Percentiles rank a stretch among this genome's conserved stretches.
These are phyloP conservation scores for Bombyx mandarina DNA, from an alignment of 1,140 invertebrate genomes.

Conservation along the genomic window DNA sequence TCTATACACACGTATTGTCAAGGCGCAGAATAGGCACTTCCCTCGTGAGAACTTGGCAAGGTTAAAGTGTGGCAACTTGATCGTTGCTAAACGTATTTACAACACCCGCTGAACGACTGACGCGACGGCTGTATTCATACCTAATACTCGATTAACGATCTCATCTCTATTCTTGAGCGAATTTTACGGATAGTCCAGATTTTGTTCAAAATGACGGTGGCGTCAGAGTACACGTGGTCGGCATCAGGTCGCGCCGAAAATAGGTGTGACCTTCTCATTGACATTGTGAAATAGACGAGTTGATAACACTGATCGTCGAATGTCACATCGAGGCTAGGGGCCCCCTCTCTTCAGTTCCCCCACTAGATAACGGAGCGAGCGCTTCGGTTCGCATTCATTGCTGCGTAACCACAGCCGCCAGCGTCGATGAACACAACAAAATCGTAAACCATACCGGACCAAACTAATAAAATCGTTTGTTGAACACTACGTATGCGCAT, in stretches of 20 bases:
- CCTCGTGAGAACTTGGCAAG: conserved; percentile 68
- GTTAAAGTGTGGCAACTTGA: conserved; percentile 65
- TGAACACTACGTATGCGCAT: too few relatives aligned
- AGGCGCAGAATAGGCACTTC: conserved; percentile 67
- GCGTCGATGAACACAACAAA: conserved; percentile 9
- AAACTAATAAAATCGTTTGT: too few relatives aligned
- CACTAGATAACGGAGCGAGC: conserved; percentile 28
- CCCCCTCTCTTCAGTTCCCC: conserved; percentile 42
- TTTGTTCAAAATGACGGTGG: conserved; percentile 10
- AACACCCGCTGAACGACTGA: conserved; percentile 53
- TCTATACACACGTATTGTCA: conserved; percentile 65
- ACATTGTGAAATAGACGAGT: conserved; percentile 70
- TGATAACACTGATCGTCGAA: conserved; percentile 67
- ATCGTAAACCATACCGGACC: background rate
- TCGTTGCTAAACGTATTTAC: conserved; percentile 69
- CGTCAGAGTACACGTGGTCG: conserved; percentile 26
- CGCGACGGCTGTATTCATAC: conserved; percentile 54
- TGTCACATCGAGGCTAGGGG: conserved; percentile 62
- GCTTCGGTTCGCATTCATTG: conserved; percentile 43
- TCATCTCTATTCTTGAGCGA: conserved; percentile 4
- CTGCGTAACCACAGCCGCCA: conserved; percentile 23
- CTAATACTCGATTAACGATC: background rate
- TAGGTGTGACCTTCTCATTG: conserved; percentile 68
- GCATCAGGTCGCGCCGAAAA: conserved; percentile 41
- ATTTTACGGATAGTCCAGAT: background rate